phyloP scores from a whole-genome alignment of 1,140 invertebrate species.

The Octopus bimaculoides region DNA sequence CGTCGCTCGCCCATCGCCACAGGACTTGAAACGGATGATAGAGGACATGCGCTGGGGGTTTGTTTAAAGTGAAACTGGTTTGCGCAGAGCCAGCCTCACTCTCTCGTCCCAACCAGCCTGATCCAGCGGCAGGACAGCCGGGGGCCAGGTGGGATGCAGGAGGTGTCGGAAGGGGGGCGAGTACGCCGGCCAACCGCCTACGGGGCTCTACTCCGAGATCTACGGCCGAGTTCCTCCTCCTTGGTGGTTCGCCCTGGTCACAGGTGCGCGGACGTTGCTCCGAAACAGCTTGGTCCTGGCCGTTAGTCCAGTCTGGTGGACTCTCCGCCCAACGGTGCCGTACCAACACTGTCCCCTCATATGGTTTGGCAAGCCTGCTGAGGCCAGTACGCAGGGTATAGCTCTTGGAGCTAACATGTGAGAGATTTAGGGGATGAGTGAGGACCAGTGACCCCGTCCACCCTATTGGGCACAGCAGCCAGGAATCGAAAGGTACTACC shows the following conservation, averaged over 20 bases:
- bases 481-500: too few relatives aligned
- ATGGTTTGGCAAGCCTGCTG: too few relatives aligned
- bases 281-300: too few relatives aligned
- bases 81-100: background rate
- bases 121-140: background rate
- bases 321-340: background rate
- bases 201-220: too few relatives aligned
- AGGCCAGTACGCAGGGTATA: too few relatives aligned
- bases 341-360: background rate
- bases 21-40: background rate
- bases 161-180: background rate
- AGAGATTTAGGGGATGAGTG: too few relatives aligned
- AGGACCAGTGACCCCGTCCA: too few relatives aligned
- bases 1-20: background rate
- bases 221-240: too few relatives aligned
- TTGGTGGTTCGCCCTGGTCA: background rate
- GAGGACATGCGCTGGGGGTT: background rate
- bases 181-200: background rate
- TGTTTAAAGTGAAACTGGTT: background rate
- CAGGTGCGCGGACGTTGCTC: background rate
- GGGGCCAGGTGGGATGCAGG: background rate
- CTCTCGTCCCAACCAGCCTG: too few relatives aligned
- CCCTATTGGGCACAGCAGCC: too few relatives aligned
- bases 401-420: too few relatives aligned
- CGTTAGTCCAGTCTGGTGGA: background rate